phyloP scores from a whole-genome alignment of 2,113 vertebrate species.

The Paramormyrops kingsleyae region DNA sequence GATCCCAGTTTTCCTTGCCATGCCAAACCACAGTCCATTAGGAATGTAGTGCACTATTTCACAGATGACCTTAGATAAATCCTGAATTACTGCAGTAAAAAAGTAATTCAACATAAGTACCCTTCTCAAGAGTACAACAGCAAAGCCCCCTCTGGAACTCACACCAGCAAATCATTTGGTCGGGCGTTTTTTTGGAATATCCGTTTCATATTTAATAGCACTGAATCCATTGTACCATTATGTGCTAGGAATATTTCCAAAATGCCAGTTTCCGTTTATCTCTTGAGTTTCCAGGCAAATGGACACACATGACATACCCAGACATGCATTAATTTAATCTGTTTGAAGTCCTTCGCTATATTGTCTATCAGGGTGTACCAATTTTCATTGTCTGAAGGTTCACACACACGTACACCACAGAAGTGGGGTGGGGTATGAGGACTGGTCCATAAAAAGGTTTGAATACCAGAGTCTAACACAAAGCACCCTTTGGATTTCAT shows the following conservation, averaged over 20 bases:
- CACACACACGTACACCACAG: not conserved
- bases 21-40: conserved; percentile 26
- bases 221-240: conserved; percentile 9
- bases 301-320: not conserved
- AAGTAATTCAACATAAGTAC: not conserved
- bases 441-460: not conserved
- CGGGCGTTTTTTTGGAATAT: not conserved
- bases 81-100: not conserved
- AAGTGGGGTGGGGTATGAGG: not conserved
- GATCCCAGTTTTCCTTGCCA: conserved; percentile 5
- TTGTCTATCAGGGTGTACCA: not conserved
- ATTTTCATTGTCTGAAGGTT: not conserved
- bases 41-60: conserved; percentile 12
- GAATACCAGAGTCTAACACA: not conserved
- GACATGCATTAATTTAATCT: not conserved
- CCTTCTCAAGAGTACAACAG: not conserved
- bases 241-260: not conserved
- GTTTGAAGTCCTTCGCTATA: not conserved
- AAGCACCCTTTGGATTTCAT: conserved; percentile 20
- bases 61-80: conserved; percentile 17
- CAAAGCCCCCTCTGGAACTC: not conserved
- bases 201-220: not conserved
- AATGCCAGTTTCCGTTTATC: not conserved
- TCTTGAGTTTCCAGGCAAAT: not conserved
- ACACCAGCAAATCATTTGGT: conserved; percentile 8